phyloP scores from a whole-genome alignment of 2,888 invertebrate genomes.

The Molorchus minor region DNA sequence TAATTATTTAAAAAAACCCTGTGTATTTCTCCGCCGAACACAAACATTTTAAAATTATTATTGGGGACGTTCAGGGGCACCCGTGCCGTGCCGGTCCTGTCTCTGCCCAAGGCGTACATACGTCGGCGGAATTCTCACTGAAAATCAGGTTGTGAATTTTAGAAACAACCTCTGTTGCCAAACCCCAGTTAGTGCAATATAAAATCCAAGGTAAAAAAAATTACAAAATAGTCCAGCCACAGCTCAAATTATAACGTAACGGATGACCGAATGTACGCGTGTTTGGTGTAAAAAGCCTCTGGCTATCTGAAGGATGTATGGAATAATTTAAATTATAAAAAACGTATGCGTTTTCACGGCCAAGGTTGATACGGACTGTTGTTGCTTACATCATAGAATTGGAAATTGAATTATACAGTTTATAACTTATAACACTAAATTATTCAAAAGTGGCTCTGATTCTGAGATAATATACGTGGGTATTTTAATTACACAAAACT shows the following conservation, averaged over 20 bases:
- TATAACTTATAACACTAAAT: no score
- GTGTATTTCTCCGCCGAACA: no score
- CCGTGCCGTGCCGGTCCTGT: no score
- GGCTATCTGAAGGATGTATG: not conserved
- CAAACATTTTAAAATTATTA: no score
- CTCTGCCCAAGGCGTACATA: no score
- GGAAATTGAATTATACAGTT: no score
- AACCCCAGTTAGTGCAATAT: not conserved
- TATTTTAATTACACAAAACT: no score
- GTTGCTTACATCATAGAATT: not conserved
- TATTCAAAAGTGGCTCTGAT: no score
- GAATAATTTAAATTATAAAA: not conserved
- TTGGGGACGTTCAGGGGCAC: no score
- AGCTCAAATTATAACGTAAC: not conserved
- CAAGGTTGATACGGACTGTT: not conserved
- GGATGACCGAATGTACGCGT: not conserved
- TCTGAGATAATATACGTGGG: no score
- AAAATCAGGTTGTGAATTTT: not conserved
- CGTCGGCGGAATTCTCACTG: no score
- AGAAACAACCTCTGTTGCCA: conserved; percentile 5
- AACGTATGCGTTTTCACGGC: not conserved
- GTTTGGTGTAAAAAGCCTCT: not conserved
- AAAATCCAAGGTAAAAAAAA: conserved; percentile 12
- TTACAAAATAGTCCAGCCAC: conserved; percentile 6
- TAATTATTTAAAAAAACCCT: no score